Conservation (phyloP, 2,888 invertebrate genomes). For the Cephus pygmeus region DNA sequence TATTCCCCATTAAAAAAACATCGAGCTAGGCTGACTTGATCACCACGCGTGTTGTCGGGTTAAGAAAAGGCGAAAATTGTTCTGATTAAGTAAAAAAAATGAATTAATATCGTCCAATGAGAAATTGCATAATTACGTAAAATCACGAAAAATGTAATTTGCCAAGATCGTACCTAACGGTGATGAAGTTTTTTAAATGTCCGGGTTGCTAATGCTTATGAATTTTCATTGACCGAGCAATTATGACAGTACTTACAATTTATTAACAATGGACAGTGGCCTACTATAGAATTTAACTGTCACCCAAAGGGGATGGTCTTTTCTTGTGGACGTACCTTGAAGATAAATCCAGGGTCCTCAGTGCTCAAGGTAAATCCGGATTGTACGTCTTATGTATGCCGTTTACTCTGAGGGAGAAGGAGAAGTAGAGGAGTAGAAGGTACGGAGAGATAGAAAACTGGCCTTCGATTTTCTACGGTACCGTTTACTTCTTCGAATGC, state of each 20-base stretch:
- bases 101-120: too few relatives aligned
- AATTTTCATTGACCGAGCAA: not conserved
- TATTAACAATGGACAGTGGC: not conserved
- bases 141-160: not conserved
- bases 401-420: not conserved
- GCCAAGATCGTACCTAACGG: not conserved
- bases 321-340: not conserved
- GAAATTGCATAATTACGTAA: not conserved
- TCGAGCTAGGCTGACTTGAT: too few relatives aligned
- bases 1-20: too few relatives aligned
- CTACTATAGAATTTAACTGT: not conserved
- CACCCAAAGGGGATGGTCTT: not conserved
- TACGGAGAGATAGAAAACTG: not conserved
- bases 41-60: too few relatives aligned
- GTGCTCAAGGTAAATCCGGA: conserved; percentile 14
- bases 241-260: not conserved
- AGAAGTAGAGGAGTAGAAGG: conserved; percentile 3
- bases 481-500: conserved; percentile 28
- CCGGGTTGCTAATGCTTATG: too few relatives aligned
- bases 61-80: too few relatives aligned
- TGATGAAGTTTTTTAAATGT: too few relatives aligned
- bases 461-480: conserved; percentile 26
- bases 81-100: too few relatives aligned
- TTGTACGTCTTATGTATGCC: conserved; percentile 13
- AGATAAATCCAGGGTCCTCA: not conserved